Evolutionary conservation across 2,888 invertebrate genomes (phyloP).

Genomic region (Apamea monoglypha): DNA sequence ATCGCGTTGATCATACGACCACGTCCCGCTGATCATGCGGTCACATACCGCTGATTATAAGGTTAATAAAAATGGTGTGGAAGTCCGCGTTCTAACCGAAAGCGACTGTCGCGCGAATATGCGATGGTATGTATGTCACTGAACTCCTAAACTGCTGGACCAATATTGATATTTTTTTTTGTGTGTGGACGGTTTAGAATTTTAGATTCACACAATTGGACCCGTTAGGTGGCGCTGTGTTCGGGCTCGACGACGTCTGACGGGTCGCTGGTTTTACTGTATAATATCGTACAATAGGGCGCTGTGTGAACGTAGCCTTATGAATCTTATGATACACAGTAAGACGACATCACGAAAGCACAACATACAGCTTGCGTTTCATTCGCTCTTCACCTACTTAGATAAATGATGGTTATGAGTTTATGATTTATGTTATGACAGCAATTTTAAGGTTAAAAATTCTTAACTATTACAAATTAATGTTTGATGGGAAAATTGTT

Average conservation of each 20-base stretch:
- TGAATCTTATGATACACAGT: constrained; percentile 57
- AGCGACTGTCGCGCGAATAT: not conserved
- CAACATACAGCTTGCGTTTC: constrained; percentile 50
- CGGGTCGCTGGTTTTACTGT: not conserved
- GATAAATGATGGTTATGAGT: constrained; percentile 46
- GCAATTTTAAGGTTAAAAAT: constrained; percentile 27
- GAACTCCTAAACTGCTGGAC: not conserved
- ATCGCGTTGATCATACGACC: not conserved
- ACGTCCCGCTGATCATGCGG: not conserved
- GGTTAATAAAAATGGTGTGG: not conserved
- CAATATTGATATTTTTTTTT: not conserved
- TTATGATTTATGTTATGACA: constrained; percentile 37
- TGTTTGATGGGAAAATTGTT: constrained; percentile 12
- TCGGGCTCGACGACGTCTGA: not conserved
- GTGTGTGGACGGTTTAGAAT: not conserved
- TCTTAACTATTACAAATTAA: constrained; percentile 13
- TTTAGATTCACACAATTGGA: not conserved
- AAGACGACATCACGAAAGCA: constrained; percentile 63
- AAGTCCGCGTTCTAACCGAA: not conserved
- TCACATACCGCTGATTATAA: not conserved
- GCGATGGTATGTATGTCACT: not conserved
- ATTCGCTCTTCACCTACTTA: constrained; percentile 53
- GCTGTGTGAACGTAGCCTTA: not conserved
- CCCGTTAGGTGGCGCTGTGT: not conserved
- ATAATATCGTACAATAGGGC: not conserved